phyloP scores from a whole-genome alignment of 2,888 invertebrate genomes.

The Orgyia antiqua region DNA sequence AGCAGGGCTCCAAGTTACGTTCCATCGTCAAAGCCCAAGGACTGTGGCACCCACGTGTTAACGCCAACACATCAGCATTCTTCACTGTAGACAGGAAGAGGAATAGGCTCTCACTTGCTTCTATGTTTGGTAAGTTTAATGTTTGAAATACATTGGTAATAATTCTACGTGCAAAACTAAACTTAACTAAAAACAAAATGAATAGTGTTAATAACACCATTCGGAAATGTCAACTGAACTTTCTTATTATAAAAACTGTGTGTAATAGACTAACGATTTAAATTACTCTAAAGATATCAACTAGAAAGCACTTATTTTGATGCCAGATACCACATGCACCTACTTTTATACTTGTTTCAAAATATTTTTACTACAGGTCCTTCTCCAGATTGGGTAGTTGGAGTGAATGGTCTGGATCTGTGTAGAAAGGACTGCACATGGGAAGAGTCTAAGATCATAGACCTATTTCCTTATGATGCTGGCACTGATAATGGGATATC shows the following conservation, averaged over 20 bases:
- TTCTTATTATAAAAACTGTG: too few species aligned
- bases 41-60: constrained; percentile 93
- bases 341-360: too few species aligned
- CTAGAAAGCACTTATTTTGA: too few species aligned
- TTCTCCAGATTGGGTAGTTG: constrained; percentile 99
- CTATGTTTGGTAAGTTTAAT: constrained; percentile 87
- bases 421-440: constrained; percentile 94
- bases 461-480: constrained; percentile 96
- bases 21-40: constrained; percentile 94
- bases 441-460: constrained; percentile 89
- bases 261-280: too few species aligned
- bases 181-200: too few species aligned
- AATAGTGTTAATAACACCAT: too few species aligned
- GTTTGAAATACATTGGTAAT: too few species aligned
- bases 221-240: too few species aligned
- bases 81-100: constrained; percentile 92
- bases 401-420: constrained; percentile 91
- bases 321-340: too few species aligned
- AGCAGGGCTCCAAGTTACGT: constrained; percentile 84
- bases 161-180: too few species aligned
- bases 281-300: too few species aligned
- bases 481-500: constrained; percentile 96
- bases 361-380: too few species aligned
- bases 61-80: constrained; percentile 87
- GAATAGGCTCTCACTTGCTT: constrained; percentile 91